Evolutionary conservation across 2,888 invertebrate genomes (phyloP).

Genomic region (Tinea pellionella): DNA sequence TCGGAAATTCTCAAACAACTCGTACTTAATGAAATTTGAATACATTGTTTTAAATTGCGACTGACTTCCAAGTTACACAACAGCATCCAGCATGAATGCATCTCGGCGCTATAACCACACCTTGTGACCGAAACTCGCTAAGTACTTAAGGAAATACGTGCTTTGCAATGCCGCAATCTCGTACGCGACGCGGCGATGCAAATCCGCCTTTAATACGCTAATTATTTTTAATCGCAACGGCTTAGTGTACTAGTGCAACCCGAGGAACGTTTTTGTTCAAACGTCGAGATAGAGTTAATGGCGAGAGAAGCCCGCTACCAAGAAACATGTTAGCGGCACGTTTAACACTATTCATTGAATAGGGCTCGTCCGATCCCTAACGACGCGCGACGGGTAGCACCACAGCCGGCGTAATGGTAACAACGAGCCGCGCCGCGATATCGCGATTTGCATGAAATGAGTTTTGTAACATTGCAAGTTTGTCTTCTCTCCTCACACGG

Average conservation of each 20-base stretch:
- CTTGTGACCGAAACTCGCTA: conserved; percentile 11
- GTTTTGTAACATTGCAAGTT: conserved; percentile 28
- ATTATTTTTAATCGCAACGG: conserved; percentile 49
- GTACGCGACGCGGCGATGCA: conserved; percentile 24
- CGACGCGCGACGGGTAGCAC: conserved; percentile 9
- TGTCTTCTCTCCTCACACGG: conserved; percentile 17
- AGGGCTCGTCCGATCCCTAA: conserved; percentile 2
- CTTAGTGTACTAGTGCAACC: conserved; percentile 28
- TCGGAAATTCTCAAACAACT: conserved; percentile 2
- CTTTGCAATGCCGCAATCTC: conserved; percentile 22
- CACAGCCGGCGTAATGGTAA: conserved; percentile 18
- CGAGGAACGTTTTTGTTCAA: conserved; percentile 25
- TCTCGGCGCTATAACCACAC: conserved; percentile 4
- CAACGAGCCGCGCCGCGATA: conserved; percentile 24
- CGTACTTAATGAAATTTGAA: conserved; percentile 6
- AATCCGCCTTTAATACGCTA: conserved; percentile 37
- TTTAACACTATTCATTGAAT: not conserved
- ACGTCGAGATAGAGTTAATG: conserved; percentile 13
- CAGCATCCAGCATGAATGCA: not conserved
- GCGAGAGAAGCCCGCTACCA: conserved; percentile 8
- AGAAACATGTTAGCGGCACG: not conserved
- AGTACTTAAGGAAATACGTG: conserved; percentile 15
- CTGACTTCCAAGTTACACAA: conserved; percentile 3
- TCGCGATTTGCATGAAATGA: conserved; percentile 48
- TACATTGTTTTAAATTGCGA: conserved; percentile 1